Conservation (phyloP, 2,888 invertebrate species). For the Morpho helenor region DNA sequence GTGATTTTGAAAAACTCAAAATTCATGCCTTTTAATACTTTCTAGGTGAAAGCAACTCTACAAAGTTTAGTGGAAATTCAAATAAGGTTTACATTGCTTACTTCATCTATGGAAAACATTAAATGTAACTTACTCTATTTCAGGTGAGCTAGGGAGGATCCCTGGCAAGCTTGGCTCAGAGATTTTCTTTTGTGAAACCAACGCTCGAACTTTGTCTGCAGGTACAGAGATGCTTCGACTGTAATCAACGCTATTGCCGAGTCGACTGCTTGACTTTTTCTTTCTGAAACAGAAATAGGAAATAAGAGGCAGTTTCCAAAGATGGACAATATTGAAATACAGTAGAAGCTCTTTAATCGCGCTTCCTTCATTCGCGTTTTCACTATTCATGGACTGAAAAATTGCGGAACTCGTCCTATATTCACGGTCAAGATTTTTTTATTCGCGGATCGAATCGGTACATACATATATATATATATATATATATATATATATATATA, state of each 20-base stretch:
- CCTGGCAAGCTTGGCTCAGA: conserved; percentile 78
- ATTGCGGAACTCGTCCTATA: too few relatives aligned
- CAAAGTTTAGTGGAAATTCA: conserved; percentile 5
- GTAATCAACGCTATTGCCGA: conserved; percentile 83
- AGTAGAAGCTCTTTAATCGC: too few relatives aligned
- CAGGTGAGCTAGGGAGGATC: conserved; percentile 83
- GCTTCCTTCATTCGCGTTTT: too few relatives aligned
- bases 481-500: too few relatives aligned
- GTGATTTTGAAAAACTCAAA: conserved; percentile 20
- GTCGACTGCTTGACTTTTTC: conserved; percentile 83
- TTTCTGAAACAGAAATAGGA: conserved; percentile 70
- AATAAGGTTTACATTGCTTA: neutral
- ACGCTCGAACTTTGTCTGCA: conserved; percentile 82
- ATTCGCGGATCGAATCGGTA: too few relatives aligned
- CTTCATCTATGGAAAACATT: neutral
- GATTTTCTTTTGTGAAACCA: conserved; percentile 62
- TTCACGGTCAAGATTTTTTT: too few relatives aligned
- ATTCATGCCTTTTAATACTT: conserved; percentile 27
- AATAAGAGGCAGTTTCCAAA: too few relatives aligned
- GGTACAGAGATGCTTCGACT: conserved; percentile 93
- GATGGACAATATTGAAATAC: too few relatives aligned
- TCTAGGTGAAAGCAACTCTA: conserved; percentile 17
- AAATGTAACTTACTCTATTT: conserved; percentile 81
- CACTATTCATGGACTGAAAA: too few relatives aligned
- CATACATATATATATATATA: too few relatives aligned